Conservation (phyloP, 2,797 vertebrate species). For the Sebastes ruberrimus region DNA sequence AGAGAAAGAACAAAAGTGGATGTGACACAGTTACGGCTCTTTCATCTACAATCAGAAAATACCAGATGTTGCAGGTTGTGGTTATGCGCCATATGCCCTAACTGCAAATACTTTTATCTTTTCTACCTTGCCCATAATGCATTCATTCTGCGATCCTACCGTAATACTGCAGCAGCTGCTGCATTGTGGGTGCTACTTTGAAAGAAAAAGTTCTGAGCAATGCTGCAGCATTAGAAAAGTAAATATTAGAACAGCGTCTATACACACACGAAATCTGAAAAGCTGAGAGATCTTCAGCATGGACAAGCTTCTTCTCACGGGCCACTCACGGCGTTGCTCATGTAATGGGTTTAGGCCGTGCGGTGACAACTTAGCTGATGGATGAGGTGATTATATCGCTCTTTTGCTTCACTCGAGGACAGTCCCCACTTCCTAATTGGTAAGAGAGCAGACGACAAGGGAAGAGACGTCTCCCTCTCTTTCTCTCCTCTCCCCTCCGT, state of each 20-base stretch:
- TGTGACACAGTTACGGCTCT: slow-evolving; percentile 33
- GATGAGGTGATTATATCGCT: slow-evolving; percentile 70
- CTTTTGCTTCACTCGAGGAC: slow-evolving; percentile 62
- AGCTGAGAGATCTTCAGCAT: slow-evolving; percentile 14
- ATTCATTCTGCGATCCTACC: background rate
- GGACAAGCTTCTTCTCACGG: slow-evolving; percentile 35
- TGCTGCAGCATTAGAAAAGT: background rate
- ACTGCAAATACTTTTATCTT: slow-evolving; percentile 10
- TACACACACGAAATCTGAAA: background rate
- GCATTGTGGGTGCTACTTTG: background rate
- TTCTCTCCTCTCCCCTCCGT: slow-evolving; percentile 13
- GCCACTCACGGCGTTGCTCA: slow-evolving; percentile 18
- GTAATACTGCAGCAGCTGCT: background rate
- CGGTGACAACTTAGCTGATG: slow-evolving; percentile 69
- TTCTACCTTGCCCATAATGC: background rate
- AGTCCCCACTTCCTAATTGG: slow-evolving; percentile 72
- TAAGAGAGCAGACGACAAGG: slow-evolving; percentile 59
- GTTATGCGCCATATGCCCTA: slow-evolving; percentile 10
- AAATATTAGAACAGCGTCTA: background rate
- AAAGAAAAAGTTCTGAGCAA: background rate
- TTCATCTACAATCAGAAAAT: slow-evolving; percentile 27
- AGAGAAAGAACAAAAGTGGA: slow-evolving; percentile 31
- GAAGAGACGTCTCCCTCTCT: slow-evolving; percentile 36
- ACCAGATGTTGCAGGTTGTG: slow-evolving; percentile 30
- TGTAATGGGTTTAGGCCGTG: slow-evolving; percentile 59